Evolutionary conservation across 1,140 invertebrate genomes (phyloP), one percentile per base, ranked within the genome.

Genomic region (Oppia nitens): DNA sequence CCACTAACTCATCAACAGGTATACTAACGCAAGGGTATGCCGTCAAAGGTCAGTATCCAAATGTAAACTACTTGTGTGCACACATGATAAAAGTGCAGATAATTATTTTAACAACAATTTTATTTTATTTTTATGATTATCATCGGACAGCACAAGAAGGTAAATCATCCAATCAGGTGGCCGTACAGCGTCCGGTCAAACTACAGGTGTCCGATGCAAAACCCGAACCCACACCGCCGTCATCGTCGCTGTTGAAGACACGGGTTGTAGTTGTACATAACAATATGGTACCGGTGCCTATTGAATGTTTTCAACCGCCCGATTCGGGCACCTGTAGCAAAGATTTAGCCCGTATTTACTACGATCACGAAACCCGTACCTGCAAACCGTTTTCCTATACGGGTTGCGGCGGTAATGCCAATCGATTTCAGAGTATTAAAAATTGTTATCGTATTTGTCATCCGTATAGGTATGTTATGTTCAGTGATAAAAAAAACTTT

Each of bases 401-500:
- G 9, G 87, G 87, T 11, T 91, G 87, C 68, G 80, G 79, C 52
- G 87, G 87, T 50, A 90, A 88, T 67, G 79, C 79, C 21, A 92
- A 91, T 67, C 76, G 83, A 67, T 92, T 85, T 72, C 69, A 80
- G 47, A 79, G 80, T 1, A 79, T 82, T 66, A 87, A 91, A 68
- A 81, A 85, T 56, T 92, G 88, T 68, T 50, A 50, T 25, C 4
- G 49, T 6, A 50, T 50, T 25, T 50, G 49, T 20, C 49, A 50
- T 50, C 49, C 49, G 20, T 50, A 50, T 50, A 6, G 49, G 6
- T n/a, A 50, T 50, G n/a, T n/a, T n/a, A n/a, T n/a, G n/a, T n/a
- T n/a, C n/a, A n/a, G n/a, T n/a, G n/a, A n/a, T n/a, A n/a, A n/a
- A n/a, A n/a, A n/a, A n/a, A n/a, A n/a, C n/a, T n/a, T n/a, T n/a